Percentiles rank a stretch among this genome's conserved stretches.
Evolutionary conservation across 2,888 invertebrate genomes (phyloP).

Genomic region (Xylophagus ater): DNA sequence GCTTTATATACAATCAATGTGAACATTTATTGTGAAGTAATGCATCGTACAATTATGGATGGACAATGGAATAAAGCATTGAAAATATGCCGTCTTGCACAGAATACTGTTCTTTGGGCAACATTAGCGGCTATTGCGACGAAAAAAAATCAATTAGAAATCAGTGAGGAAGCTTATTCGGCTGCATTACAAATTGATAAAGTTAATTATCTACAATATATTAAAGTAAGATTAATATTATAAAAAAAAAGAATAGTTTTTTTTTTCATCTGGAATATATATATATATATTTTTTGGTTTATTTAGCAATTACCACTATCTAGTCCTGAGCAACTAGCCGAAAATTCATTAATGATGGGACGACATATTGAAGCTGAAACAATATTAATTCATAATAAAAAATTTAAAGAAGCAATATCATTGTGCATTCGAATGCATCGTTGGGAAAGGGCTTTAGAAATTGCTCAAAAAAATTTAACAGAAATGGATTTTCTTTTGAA

Average conservation of each 20-base stretch:
- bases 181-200: slow-evolving; percentile 78
- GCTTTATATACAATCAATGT: slow-evolving; percentile 51
- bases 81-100: slow-evolving; percentile 51
- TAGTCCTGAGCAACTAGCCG: slow-evolving; percentile 38
- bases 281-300: slow-evolving; percentile 9
- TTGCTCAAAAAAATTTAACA: slow-evolving; percentile 30
- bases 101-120: slow-evolving; percentile 74
- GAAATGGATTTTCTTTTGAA: slow-evolving; percentile 27
- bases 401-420: slow-evolving; percentile 29
- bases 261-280: background rate
- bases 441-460: slow-evolving; percentile 35
- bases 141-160: slow-evolving; percentile 70
- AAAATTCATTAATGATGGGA: slow-evolving; percentile 37
- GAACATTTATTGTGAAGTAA: slow-evolving; percentile 38
- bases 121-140: slow-evolving; percentile 87
- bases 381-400: slow-evolving; percentile 35
- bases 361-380: slow-evolving; percentile 37
- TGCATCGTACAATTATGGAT: slow-evolving; percentile 59
- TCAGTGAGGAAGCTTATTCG: slow-evolving; percentile 92
- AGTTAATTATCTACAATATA: slow-evolving; percentile 72
- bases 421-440: slow-evolving; percentile 36
- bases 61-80: slow-evolving; percentile 78
- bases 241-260: background rate
- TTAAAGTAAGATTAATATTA: slow-evolving; percentile 48
- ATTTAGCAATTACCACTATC: slow-evolving; percentile 23